These are phyloP conservation scores for Stylophora pistillata DNA, from an alignment of 64 coral and sea anemone genomes.

Conservation along the genomic window DNA sequence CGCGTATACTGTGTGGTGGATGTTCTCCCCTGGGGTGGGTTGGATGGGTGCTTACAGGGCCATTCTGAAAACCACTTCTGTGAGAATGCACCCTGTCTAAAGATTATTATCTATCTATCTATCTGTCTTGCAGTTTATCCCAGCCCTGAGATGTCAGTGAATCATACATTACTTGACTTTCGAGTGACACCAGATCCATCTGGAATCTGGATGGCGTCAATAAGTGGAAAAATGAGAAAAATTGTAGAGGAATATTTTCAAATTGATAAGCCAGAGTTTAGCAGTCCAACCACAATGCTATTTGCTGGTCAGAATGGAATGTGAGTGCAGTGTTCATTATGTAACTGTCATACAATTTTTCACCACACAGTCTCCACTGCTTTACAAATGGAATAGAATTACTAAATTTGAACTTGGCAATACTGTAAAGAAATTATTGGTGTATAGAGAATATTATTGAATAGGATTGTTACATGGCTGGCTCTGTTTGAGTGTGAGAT, in stretches of 20 bases:
- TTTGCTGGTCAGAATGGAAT: slow-evolving; percentile 11
- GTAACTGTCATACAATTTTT: not conserved
- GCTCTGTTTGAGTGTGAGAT: no score
- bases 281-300: not conserved
- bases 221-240: slow-evolving; percentile 30
- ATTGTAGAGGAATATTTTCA: slow-evolving; percentile 21
- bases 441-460: no score
- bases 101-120: no score
- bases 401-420: no score
- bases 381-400: no score
- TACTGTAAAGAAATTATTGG: no score
- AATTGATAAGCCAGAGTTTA: slow-evolving; percentile 21
- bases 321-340: not conserved
- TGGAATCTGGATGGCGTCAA: slow-evolving; percentile 17
- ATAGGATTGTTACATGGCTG: no score
- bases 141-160: slow-evolving; percentile 46
- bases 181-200: slow-evolving; percentile 50
- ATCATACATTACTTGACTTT: slow-evolving; percentile 63
- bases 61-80: no score
- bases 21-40: no score
- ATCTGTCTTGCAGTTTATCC: no score
- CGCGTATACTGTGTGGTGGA: no score
- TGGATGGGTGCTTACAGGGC: no score
- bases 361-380: not conserved
- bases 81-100: not conserved